Percentiles rank a stretch among this genome's conserved stretches.
These are phyloP conservation scores for Petromus typicus DNA, from an alignment of 2,113 vertebrate species.

Conservation along the genomic window DNA sequence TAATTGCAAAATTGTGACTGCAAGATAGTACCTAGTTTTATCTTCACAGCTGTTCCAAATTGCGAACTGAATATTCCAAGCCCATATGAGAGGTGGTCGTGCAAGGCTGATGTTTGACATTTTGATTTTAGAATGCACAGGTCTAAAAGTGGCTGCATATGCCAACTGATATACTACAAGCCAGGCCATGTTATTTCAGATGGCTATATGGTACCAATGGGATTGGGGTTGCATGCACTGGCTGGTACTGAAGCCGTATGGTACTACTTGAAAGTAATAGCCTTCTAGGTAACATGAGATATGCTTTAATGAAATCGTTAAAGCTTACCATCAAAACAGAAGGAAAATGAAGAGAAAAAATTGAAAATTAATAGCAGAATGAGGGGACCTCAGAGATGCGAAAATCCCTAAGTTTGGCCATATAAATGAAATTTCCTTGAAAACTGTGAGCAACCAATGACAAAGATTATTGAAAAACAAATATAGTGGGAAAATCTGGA, in stretches of 20 bases:
- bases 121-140: slow-evolving; percentile 19
- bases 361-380: slow-evolving; percentile 5
- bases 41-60: neutral
- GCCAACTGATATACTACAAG: neutral
- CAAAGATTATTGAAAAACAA: slow-evolving; percentile 8
- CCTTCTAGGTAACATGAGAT: neutral
- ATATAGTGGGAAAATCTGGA: slow-evolving; percentile 48
- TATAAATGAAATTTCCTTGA: slow-evolving; percentile 49
- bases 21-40: neutral
- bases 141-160: neutral
- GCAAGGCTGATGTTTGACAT: neutral
- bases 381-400: slow-evolving; percentile 11
- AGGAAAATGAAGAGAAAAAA: neutral
- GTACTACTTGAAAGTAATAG: neutral
- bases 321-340: slow-evolving; percentile 34
- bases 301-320: slow-evolving; percentile 17
- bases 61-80: neutral
- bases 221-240: neutral
- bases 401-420: slow-evolving; percentile 15
- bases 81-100: neutral
- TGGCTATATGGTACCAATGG: neutral
- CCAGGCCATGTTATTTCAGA: neutral
- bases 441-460: neutral
- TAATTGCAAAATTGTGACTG: slow-evolving; percentile 10
- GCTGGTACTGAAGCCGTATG: neutral